Evolutionary conservation across 2,888 invertebrate species (phyloP).

Genomic region (Trissolcus brochymenae): DNA sequence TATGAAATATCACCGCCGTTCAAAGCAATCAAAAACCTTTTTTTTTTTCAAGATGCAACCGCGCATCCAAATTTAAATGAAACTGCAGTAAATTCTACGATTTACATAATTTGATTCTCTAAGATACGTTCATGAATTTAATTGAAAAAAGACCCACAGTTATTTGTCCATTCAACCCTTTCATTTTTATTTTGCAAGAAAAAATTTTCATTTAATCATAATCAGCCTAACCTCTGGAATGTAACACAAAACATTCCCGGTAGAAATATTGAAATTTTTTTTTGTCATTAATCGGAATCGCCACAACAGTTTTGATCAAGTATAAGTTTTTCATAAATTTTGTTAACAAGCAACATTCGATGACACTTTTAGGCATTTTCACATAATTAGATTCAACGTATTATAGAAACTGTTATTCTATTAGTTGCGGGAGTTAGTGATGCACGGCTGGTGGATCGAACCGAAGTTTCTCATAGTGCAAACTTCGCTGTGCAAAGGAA

Average conservation of each 20-base stretch:
- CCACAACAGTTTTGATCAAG: too few relatives aligned
- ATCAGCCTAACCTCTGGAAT: too few relatives aligned
- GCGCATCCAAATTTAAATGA: slow-evolving; percentile 39
- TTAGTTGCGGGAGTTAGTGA: slow-evolving; percentile 46
- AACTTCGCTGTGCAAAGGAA: slow-evolving; percentile 60
- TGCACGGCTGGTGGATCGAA: slow-evolving; percentile 40
- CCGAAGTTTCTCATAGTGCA: slow-evolving; percentile 55
- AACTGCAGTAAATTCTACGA: slow-evolving; percentile 22
- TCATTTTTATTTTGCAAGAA: too few relatives aligned
- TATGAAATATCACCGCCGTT: slow-evolving; percentile 51
- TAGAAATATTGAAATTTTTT: too few relatives aligned
- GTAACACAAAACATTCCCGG: too few relatives aligned
- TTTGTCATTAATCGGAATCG: too few relatives aligned
- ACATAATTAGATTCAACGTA: slow-evolving; percentile 49
- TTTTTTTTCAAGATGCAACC: slow-evolving; percentile 25
- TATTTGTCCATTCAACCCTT: too few relatives aligned
- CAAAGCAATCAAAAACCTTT: slow-evolving; percentile 21
- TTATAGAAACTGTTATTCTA: slow-evolving; percentile 55
- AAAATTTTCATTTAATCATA: too few relatives aligned
- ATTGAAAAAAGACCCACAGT: not conserved
- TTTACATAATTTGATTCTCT: slow-evolving; percentile 25
- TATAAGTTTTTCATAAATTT: not conserved
- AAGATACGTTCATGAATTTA: slow-evolving; percentile 9
- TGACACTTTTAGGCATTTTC: slow-evolving; percentile 49
- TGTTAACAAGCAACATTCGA: slow-evolving; percentile 27